Evolutionary conservation across 2,113 vertebrate genomes (phyloP), one percentile per base, ranked within the genome.

Genomic region (Poeciliopsis prolifica): DNA sequence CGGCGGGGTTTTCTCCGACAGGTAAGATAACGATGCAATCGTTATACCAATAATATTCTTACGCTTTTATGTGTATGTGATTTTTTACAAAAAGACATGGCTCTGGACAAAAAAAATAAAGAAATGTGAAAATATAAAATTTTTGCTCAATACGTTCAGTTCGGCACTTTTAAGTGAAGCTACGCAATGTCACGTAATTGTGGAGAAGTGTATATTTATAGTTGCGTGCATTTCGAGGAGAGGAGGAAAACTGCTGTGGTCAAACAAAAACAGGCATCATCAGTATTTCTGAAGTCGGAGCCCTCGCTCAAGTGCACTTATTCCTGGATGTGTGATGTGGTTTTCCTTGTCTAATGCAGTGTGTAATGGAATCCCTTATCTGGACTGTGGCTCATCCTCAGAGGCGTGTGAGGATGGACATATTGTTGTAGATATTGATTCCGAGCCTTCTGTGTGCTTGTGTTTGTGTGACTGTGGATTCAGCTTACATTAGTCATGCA

Each of bases 341-440:
- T 80, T 88, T 84, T 79, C 86, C 82, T 89, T 86, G 86, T 89
- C 74, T 90, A 90, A 91, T 93, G 86, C 86, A 68, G 69, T 90
- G 88, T 89, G 84, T 90, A 90, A 88, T 91, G 86, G 85, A 87
- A 89, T 90, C 77, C 82, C 76, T 75, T 88, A 82, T 89, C 81
- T 77, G 75, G 73, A 77, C 77, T 85, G 73, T 13, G 60, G 80
- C 90, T 85, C 65, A 48, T 66, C 64, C 77, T 84, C 65, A 71
- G 71, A 66, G 29, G 65, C 44, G 62, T 80, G 77, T 75, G 51
- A 54, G 79, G 28, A 72, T 68, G 77, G 76, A 76, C 79, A 77
- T 66, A 29, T 65, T 31, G 69, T 69, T 61, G 64, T 44, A 72
- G 77, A 86, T 78, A 68, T 10, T 61, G 67, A 70, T 35, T 3